These are phyloP conservation scores for Ophioderma brevispina DNA, from an alignment of 35 echinoderm and acorn worm species.

Conservation along the genomic window DNA sequence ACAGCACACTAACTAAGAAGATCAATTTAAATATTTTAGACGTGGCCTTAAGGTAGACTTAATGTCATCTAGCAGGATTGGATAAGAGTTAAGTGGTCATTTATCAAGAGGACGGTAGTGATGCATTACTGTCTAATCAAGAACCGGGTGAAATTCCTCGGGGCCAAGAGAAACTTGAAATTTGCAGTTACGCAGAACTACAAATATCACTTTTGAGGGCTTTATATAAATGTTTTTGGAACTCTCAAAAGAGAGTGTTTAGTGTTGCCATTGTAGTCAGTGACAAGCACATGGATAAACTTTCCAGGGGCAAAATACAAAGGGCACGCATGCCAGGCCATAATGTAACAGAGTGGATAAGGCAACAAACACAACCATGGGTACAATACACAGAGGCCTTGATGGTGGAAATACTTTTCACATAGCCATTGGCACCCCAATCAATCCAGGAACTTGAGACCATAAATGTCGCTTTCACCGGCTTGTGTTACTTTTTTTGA, in stretches of 20 bases:
- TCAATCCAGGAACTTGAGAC: not conserved
- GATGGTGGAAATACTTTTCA: not conserved
- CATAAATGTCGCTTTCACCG: not conserved
- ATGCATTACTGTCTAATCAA: not conserved
- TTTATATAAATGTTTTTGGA: slow-evolving; percentile 8
- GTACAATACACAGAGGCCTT: slow-evolving; percentile 4
- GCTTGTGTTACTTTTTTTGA: not conserved
- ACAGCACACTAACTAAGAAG: not conserved
- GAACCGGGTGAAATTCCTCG: not conserved
- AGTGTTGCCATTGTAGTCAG: not conserved
- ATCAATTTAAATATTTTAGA: not conserved
- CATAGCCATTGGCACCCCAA: not conserved
- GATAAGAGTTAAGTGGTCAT: not conserved
- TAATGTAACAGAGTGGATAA: not conserved
- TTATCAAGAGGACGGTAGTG: not conserved
- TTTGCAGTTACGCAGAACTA: not conserved
- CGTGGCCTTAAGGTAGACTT: not conserved
- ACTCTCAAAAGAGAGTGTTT: not conserved
- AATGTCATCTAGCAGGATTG: not conserved
- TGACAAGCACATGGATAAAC: slow-evolving; percentile 1
- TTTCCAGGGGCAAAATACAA: not conserved
- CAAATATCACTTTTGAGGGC: not conserved
- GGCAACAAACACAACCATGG: not conserved
- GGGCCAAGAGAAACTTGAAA: not conserved
- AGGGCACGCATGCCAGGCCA: not conserved